Evolutionary conservation across 2,113 vertebrate genomes (phyloP), one percentile per base, ranked within the genome.

Genomic region (Pelusios castaneus): DNA sequence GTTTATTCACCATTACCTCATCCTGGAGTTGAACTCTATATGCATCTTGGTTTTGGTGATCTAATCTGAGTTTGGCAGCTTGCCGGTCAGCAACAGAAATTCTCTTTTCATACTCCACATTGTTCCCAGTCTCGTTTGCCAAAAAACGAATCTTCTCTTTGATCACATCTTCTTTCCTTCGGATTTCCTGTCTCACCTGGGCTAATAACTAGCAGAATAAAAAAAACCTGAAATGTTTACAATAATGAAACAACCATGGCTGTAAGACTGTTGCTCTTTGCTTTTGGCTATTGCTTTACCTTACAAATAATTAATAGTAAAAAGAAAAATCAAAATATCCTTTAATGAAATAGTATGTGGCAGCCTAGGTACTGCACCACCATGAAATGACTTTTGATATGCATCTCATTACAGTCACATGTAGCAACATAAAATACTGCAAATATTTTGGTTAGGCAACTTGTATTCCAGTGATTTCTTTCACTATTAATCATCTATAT

Each of bases 61-160:
- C 98, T 17, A 92, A 94, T 82, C 95, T 97, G 58, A 98, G 98
- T 91, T 97, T 98, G 54, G 95, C 80, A 45, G 98, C 98, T 92
- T 98, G 98, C 14, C 96, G 97, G n/a, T 99, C 98, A 58, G 97
- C 93, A 11, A 29, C 27, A 8, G 95, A 76, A 80, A 99, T 98
- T 95, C 97, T 99, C 97, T 97, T 99, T 94, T 99, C 98, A n/a
- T 95, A 98, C 45, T 99, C 99, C 93, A 94, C 94, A 56, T 99
- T 99, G 97, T 99, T 99, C 34, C 98, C 97, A 63, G 95, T 98
- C 97, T 99, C 98, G 34, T 95, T 98, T 10, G 98, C 97, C 95
- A 99, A 96, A 95, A 99, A 98, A 55, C 97, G 96, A 88, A 97
- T 97, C 96, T 98, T 99, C 95, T 99, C 99, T 91, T 97, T 98